Evolutionary conservation across 1,140 invertebrate genomes (phyloP), one percentile per base, ranked within the genome.

Genomic region (Ips nitidus): DNA sequence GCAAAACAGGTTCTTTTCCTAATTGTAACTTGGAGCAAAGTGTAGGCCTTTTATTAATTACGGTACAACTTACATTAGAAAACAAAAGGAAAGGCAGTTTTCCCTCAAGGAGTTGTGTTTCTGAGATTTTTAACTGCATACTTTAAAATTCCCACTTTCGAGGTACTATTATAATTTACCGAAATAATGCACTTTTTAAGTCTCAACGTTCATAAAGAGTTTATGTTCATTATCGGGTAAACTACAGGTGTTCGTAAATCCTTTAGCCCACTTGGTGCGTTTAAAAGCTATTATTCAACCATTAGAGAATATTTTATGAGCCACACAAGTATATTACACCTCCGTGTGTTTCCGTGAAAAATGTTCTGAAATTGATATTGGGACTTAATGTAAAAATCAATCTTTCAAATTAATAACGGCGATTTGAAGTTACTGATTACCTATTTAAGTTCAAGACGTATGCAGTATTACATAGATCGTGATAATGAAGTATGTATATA

Each of bases 281-380:
- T 50, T 22, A 50, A 50, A 50, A 50, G 22, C 45, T 50, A 50
- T 50, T 50, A 50, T 50, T 50, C 45, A 50, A 50, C 45, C 45
- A 50, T 50, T 50, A 50, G 45, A 50, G 45, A 50, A 50, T 50
- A 50, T 50, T 50, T 50, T 50, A 50, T 50, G 45, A 50, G 45
- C 1, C 7, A 50, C 45, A 22, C 22, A 22, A 22, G 22, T 22
- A 22, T 22, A 22, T 22, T 22, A 22, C 22, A 22, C 22, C 22
- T 22, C 22, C 22, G 22, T 22, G 22, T 22, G 22, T 22, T 22
- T 22, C 22, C 45, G 45, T n/a, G n/a, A 5, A 47, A 47, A n/a
- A 47, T 6, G n/a, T 6, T 47, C n/a, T 6, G n/a, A 47, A 47
- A n/a, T 47, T 6, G 45, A 47, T 47, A 22, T 22, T 22, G 22